Percentiles rank a stretch among this genome's conserved stretches.
phyloP scores from a whole-genome alignment of 2,888 invertebrate genomes.

The Dioctria rufipes region DNA sequence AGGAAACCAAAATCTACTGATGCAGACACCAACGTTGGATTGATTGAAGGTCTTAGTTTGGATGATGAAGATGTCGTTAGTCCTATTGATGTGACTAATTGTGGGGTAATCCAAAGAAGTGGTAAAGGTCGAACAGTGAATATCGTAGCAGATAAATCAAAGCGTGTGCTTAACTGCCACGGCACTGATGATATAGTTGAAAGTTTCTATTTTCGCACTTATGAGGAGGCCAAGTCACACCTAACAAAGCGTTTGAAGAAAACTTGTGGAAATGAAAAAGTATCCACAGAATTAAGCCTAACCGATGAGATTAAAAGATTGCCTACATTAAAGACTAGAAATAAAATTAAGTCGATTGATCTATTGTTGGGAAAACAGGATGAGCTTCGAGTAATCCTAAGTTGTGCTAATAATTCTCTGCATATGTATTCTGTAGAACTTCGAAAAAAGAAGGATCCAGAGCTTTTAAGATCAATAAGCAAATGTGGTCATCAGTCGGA shows the following conservation, averaged over 20 bases:
- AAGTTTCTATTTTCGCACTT: slow-evolving; percentile 84
- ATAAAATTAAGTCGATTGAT: slow-evolving; percentile 82
- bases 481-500: slow-evolving; percentile 92
- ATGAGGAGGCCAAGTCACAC: slow-evolving; percentile 81
- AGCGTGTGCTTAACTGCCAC: slow-evolving; percentile 84
- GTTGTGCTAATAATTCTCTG: slow-evolving; percentile 82
- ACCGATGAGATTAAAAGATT: slow-evolving; percentile 83
- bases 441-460: slow-evolving; percentile 72
- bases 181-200: slow-evolving; percentile 88
- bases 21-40: slow-evolving; percentile 63
- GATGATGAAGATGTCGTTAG: slow-evolving; percentile 70
- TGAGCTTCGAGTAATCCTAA: slow-evolving; percentile 79
- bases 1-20: slow-evolving; percentile 69
- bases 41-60: slow-evolving; percentile 68
- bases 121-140: slow-evolving; percentile 86
- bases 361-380: slow-evolving; percentile 80
- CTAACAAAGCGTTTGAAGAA: slow-evolving; percentile 86
- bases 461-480: slow-evolving; percentile 78
- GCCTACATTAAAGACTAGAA: slow-evolving; percentile 76
- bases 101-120: slow-evolving; percentile 85
- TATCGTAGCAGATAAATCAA: slow-evolving; percentile 80
- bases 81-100: slow-evolving; percentile 82
- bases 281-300: slow-evolving; percentile 74
- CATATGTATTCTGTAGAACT: slow-evolving; percentile 77
- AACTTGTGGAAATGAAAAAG: slow-evolving; percentile 72